phyloP scores from a whole-genome alignment of 2,888 invertebrate species.

The Archips crataeganus region DNA sequence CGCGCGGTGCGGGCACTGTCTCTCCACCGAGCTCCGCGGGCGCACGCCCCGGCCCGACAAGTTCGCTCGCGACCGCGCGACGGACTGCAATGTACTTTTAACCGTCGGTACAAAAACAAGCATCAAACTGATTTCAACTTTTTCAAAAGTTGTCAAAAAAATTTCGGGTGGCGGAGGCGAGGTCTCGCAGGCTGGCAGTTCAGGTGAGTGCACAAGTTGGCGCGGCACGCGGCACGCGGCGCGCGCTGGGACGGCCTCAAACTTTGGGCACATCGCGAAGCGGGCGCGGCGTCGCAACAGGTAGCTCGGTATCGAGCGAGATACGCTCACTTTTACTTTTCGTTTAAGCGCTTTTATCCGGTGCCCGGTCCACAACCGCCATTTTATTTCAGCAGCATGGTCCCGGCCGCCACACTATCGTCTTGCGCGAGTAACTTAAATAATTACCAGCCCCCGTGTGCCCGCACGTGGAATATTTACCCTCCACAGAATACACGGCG shows the following conservation, averaged over 20 bases:
- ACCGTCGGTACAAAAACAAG: constrained; percentile 56
- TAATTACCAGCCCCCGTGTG: neutral
- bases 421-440: neutral
- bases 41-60: constrained; percentile 57
- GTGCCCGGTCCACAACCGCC: constrained; percentile 62
- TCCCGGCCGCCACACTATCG: neutral
- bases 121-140: constrained; percentile 71
- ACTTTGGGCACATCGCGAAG: constrained; percentile 63
- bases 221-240: constrained; percentile 47
- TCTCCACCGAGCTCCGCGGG: constrained; percentile 48
- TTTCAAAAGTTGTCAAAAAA: constrained; percentile 67
- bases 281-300: constrained; percentile 74
- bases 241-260: constrained; percentile 64
- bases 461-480: neutral
- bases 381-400: constrained; percentile 60
- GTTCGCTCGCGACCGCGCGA: constrained; percentile 55
- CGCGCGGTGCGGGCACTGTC: constrained; percentile 46
- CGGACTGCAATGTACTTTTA: constrained; percentile 63
- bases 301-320: constrained; percentile 73
- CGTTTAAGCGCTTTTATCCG: constrained; percentile 65
- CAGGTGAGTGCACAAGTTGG: constrained; percentile 63
- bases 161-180: constrained; percentile 59
- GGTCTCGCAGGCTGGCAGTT: constrained; percentile 56
- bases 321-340: constrained; percentile 65
- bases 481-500: neutral